phyloP scores from a whole-genome alignment of 2,888 invertebrate genomes.

The Maniola hyperantus region DNA sequence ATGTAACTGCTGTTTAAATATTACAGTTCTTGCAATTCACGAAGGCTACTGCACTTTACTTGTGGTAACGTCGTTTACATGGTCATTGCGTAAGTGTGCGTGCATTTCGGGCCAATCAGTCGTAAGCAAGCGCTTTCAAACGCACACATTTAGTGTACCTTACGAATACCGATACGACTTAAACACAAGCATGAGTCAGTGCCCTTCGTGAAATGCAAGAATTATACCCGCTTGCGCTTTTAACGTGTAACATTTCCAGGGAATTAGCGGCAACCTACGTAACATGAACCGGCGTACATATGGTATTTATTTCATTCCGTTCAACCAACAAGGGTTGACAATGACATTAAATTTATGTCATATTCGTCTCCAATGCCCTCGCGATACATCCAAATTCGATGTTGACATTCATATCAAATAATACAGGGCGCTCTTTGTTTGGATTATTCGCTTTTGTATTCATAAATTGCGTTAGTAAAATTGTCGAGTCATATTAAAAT shows the following conservation, averaged over 20 bases:
- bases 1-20: too few relatives aligned
- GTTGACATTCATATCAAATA: constrained; percentile 75
- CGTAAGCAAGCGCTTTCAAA: too few relatives aligned
- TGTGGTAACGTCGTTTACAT: too few relatives aligned
- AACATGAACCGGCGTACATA: constrained; percentile 74
- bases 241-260: constrained; percentile 44
- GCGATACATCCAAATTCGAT: constrained; percentile 65
- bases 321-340: constrained; percentile 71
- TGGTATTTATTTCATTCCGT: constrained; percentile 76
- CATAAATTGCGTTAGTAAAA: constrained; percentile 54
- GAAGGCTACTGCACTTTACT: too few relatives aligned
- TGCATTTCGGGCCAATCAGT: too few relatives aligned
- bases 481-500: constrained; percentile 35
- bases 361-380: constrained; percentile 63
- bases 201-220: too few relatives aligned
- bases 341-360: constrained; percentile 79
- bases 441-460: constrained; percentile 50
- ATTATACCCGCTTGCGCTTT: constrained; percentile 40
- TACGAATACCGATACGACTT: too few relatives aligned
- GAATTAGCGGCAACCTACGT: constrained; percentile 71
- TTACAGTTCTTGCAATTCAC: too few relatives aligned
- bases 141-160: too few relatives aligned
- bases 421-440: constrained; percentile 67
- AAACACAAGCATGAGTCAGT: too few relatives aligned
- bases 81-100: too few relatives aligned